Conservation (phyloP, 92 coral and sea anemone species). For the Parazoanthus darwini region DNA sequence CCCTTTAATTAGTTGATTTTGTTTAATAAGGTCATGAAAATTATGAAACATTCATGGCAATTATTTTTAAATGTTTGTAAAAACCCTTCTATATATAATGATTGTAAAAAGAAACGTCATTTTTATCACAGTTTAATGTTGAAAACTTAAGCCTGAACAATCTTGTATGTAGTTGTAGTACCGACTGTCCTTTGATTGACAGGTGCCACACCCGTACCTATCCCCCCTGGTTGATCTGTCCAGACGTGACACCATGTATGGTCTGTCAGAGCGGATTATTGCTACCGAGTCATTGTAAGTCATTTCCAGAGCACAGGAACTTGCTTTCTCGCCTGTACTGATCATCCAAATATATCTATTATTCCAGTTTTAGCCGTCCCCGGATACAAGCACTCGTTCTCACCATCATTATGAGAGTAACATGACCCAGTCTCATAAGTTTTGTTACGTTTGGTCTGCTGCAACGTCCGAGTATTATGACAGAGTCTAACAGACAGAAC, state of each 20-base stretch:
- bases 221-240: conserved; percentile 91
- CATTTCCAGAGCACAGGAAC: neutral
- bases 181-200: neutral
- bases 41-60: too few relatives aligned
- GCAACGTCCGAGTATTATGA: too few relatives aligned
- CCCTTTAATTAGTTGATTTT: too few relatives aligned
- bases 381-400: too few relatives aligned
- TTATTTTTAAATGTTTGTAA: neutral
- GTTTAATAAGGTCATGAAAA: neutral
- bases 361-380: too few relatives aligned
- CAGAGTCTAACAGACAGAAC: too few relatives aligned
- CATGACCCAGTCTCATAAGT: too few relatives aligned
- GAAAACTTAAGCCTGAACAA: neutral
- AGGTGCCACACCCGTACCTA: conserved; percentile 96
- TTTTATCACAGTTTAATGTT: too few relatives aligned
- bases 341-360: too few relatives aligned
- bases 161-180: neutral
- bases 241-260: conserved; percentile 86
- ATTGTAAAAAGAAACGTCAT: too few relatives aligned
- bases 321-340: neutral
- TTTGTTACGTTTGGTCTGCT: too few relatives aligned
- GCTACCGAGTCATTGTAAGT: conserved; percentile 99
- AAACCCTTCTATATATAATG: neutral
- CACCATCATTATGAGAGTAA: too few relatives aligned
- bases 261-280: conserved; percentile 92